Evolutionary conservation across 1,140 invertebrate species (phyloP).

Genomic region (Hesperophylax magnus): DNA sequence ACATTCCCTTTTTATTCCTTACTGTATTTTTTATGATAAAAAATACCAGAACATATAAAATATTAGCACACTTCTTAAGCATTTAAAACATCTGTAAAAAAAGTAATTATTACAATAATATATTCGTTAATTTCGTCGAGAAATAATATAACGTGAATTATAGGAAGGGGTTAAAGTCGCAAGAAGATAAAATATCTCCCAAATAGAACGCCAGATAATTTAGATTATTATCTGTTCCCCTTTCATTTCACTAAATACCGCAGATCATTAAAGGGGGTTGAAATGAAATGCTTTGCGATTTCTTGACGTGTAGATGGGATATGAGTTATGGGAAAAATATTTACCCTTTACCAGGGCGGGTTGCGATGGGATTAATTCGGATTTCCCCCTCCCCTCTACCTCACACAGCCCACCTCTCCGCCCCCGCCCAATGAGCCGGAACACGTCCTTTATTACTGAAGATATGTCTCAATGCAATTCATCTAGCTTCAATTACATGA

Average conservation of each 20-base stretch:
- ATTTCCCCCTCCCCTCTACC: conserved; percentile 2
- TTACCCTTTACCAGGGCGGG: conserved; percentile 49
- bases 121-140: too few species aligned
- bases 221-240: conserved; percentile 3
- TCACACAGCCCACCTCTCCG: not conserved
- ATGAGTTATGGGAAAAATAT: conserved; percentile 57
- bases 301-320: conserved; percentile 55
- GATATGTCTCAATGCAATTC: conserved; percentile 2
- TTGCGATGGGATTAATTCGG: conserved; percentile 36
- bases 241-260: conserved; percentile 53
- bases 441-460: conserved; percentile 16
- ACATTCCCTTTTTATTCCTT: too few species aligned
- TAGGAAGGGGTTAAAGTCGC: not conserved
- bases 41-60: too few species aligned
- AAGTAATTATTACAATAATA: too few species aligned
- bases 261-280: conserved; percentile 54
- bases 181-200: not conserved
- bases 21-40: too few species aligned
- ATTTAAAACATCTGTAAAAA: too few species aligned
- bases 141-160: too few species aligned
- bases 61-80: too few species aligned
- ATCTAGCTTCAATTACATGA: not conserved
- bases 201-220: not conserved
- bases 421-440: not conserved
- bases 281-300: conserved; percentile 52